Percentiles rank a stretch among this genome's conserved stretches.
These are phyloP conservation scores for Eurypyga helias DNA, from an alignment of 2,113 vertebrate species.

Conservation along the genomic window DNA sequence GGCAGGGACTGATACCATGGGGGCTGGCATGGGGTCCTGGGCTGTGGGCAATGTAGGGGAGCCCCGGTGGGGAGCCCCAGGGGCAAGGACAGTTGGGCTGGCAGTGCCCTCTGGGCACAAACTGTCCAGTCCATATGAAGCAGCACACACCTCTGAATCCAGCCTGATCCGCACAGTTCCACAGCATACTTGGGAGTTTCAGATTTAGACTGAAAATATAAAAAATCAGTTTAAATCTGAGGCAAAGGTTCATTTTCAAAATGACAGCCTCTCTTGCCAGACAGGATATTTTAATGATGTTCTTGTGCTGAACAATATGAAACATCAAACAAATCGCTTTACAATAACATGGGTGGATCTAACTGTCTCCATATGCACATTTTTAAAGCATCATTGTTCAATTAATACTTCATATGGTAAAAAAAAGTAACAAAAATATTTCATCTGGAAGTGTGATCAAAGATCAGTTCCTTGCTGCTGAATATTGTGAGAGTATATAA, in stretches of 20 bases:
- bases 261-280: conserved; percentile 22
- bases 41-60: not conserved
- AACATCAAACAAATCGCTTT: conserved; percentile 34
- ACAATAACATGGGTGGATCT: conserved; percentile 53
- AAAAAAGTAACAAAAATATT: conserved; percentile 33
- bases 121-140: not conserved
- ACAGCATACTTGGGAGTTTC: not conserved
- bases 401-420: conserved; percentile 49
- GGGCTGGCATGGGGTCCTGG: not conserved
- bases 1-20: rapidly evolving
- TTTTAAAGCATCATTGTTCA: conserved; percentile 61
- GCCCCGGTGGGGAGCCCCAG: not conserved
- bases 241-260: conserved; percentile 9
- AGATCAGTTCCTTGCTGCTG: conserved; percentile 15
- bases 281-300: conserved; percentile 58
- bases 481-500: conserved; percentile 7
- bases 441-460: conserved; percentile 55
- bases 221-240: not conserved
- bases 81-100: not conserved
- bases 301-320: conserved; percentile 36
- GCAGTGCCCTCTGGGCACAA: not conserved
- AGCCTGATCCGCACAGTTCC: not conserved
- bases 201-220: not conserved
- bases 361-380: conserved; percentile 58
- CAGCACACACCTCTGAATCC: not conserved